phyloP scores from a whole-genome alignment of 2,797 vertebrate species.

The Coranthus polyacanthus region DNA sequence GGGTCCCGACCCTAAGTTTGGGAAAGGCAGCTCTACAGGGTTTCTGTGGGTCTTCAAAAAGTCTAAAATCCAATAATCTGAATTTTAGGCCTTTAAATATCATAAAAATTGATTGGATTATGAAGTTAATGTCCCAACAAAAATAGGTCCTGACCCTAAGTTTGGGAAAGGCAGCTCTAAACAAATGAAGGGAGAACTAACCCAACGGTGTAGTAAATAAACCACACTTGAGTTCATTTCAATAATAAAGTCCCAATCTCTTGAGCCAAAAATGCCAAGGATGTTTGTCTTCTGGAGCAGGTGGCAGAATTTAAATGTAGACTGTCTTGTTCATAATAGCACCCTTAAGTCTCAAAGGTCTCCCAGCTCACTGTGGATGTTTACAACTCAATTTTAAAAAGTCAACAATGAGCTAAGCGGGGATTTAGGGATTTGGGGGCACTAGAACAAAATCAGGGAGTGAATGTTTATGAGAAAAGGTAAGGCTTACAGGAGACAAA shows the following conservation, averaged over 20 bases:
- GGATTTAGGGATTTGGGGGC: constrained; percentile 4
- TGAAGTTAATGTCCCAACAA: too few species aligned
- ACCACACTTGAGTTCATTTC: constrained; percentile 15
- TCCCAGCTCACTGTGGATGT: constrained; percentile 19
- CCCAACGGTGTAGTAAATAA: too few species aligned
- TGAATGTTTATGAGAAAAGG: constrained; percentile 23
- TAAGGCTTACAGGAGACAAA: constrained; percentile 32
- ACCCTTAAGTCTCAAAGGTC: constrained; percentile 4
- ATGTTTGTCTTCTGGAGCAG: constrained; percentile 30
- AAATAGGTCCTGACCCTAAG: too few species aligned
- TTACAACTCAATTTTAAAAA: constrained; percentile 1
- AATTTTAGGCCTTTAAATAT: too few species aligned
- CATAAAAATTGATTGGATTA: too few species aligned
- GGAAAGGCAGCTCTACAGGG: too few species aligned
- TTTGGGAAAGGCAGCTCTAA: too few species aligned
- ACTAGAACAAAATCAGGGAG: constrained; percentile 35
- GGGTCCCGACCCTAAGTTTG: too few species aligned
- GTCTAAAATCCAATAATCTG: too few species aligned
- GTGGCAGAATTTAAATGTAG: constrained; percentile 32
- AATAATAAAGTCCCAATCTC: constrained; percentile 32
- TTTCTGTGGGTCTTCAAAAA: too few species aligned
- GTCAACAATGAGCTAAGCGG: constrained; percentile 9
- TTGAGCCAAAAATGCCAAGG: constrained; percentile 25
- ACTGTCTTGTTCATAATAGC: constrained; percentile 23
- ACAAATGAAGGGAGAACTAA: too few species aligned